Conservation (phyloP, 35 echinoderm and acorn worm genomes). For the Apostichopus japonicus region DNA sequence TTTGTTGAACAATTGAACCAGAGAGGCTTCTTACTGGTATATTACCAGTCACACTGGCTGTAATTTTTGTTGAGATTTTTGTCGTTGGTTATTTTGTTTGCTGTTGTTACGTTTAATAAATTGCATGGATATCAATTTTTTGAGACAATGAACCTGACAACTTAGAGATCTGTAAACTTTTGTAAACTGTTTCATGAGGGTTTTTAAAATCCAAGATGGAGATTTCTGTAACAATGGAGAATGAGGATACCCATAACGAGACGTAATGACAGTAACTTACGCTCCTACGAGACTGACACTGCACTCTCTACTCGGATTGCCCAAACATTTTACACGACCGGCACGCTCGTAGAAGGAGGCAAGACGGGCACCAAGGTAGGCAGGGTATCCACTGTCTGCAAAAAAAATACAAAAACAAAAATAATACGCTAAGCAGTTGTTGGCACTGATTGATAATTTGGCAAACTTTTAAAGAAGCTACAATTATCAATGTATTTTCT, state of each 20-base stretch:
- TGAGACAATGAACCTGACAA: background rate
- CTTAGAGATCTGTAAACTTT: background rate
- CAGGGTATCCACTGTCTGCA: too few relatives aligned
- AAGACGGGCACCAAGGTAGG: background rate
- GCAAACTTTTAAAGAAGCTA: too few relatives aligned
- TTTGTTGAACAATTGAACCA: too few relatives aligned
- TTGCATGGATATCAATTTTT: background rate
- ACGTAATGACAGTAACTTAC: slow-evolving; percentile 40
- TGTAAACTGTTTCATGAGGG: background rate
- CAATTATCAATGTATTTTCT: too few relatives aligned
- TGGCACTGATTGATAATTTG: too few relatives aligned
- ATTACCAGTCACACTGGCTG: too few relatives aligned
- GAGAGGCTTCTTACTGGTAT: too few relatives aligned
- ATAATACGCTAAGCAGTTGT: too few relatives aligned
- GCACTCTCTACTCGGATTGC: slow-evolving; percentile 94
- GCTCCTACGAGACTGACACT: slow-evolving; percentile 98
- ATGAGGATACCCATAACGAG: background rate
- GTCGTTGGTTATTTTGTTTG: too few relatives aligned
- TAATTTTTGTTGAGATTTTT: too few relatives aligned
- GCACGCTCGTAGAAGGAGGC: slow-evolving; percentile 94
- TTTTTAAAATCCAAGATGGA: background rate
- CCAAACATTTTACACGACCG: slow-evolving; percentile 90
- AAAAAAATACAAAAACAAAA: background rate
- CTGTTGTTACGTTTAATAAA: too few relatives aligned
- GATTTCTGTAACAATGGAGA: background rate